A percentile compares a stretch with the other conserved stretches of the same genome.
phyloP scores from a whole-genome alignment of 2,797 vertebrate species.

The Poecilia gillii region DNA sequence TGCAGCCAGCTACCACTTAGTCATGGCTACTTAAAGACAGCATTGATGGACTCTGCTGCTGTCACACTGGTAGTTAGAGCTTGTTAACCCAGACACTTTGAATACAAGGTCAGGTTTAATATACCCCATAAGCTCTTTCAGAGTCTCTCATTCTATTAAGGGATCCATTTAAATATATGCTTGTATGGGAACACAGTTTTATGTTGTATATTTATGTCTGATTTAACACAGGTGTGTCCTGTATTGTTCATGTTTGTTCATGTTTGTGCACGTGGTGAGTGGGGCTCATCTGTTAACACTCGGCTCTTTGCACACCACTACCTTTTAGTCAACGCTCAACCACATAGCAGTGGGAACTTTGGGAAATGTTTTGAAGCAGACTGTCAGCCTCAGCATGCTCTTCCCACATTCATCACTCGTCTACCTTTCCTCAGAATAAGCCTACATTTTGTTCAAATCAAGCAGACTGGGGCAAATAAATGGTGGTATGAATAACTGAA shows the following conservation, averaged over 20 bases:
- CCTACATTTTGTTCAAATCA: constrained; percentile 35
- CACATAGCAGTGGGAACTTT: constrained; percentile 44
- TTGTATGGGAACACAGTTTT: background rate
- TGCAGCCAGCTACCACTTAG: constrained; percentile 53
- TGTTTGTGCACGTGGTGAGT: constrained; percentile 19
- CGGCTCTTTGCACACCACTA: constrained; percentile 51
- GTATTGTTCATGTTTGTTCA: constrained; percentile 2
- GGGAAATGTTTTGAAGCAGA: constrained; percentile 27
- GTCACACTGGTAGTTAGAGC: constrained; percentile 51
- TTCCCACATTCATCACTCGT: constrained; percentile 47
- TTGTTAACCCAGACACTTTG: constrained; percentile 45
- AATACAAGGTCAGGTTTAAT: constrained; percentile 67
- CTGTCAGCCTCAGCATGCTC: constrained; percentile 7
- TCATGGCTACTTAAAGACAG: constrained; percentile 66
- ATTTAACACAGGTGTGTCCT: constrained; percentile 13
- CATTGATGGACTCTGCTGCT: constrained; percentile 59
- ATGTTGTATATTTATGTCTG: background rate
- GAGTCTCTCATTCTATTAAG: constrained; percentile 38
- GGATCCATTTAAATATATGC: constrained; percentile 31
- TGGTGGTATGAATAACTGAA: constrained; percentile 39
- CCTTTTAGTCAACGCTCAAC: constrained; percentile 42
- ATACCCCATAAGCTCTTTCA: constrained; percentile 37
- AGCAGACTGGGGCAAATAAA: constrained; percentile 51
- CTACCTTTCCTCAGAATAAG: constrained; percentile 15
- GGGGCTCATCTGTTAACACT: constrained; percentile 50